Conservation (phyloP, 2,888 invertebrate genomes). For the Ypsolopha scabrella region DNA sequence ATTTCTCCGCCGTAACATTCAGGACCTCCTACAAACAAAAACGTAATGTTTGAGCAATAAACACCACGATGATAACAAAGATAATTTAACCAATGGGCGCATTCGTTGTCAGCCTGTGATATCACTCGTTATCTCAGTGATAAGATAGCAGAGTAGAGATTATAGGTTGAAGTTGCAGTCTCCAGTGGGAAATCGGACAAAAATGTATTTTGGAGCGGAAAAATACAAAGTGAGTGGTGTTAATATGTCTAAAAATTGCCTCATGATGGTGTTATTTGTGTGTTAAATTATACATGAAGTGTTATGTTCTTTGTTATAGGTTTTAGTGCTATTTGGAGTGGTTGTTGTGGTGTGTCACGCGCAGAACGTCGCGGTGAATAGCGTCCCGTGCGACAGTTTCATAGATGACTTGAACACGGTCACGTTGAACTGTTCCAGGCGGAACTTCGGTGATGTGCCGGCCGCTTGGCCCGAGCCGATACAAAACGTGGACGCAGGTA, state of each 20-base stretch:
- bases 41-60: conserved; percentile 33
- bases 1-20: conserved; percentile 66
- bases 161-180: conserved; percentile 29
- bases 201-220: conserved; percentile 41
- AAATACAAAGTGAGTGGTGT: conserved; percentile 43
- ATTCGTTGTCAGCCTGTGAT: conserved; percentile 46
- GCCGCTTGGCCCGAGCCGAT: conserved; percentile 42
- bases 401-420: conserved; percentile 40
- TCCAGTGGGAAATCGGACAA: conserved; percentile 40
- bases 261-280: conserved; percentile 22
- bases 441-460: conserved; percentile 38
- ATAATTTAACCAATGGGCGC: conserved; percentile 50
- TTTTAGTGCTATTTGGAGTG: conserved; percentile 47
- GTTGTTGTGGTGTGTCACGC: conserved; percentile 38
- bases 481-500: conserved; percentile 46
- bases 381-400: conserved; percentile 38
- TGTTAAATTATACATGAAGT: conserved; percentile 11
- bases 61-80: conserved; percentile 41
- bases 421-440: conserved; percentile 53
- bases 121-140: conserved; percentile 42
- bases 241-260: conserved; percentile 9
- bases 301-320: conserved; percentile 55
- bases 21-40: conserved; percentile 69
- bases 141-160: conserved; percentile 54
- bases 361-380: conserved; percentile 23